A percentile compares a stretch with the other conserved stretches of the same genome.
These are phyloP conservation scores for Caenorhabditis zanzibari DNA, from an alignment of 2,888 invertebrate genomes.

Conservation along the genomic window DNA sequence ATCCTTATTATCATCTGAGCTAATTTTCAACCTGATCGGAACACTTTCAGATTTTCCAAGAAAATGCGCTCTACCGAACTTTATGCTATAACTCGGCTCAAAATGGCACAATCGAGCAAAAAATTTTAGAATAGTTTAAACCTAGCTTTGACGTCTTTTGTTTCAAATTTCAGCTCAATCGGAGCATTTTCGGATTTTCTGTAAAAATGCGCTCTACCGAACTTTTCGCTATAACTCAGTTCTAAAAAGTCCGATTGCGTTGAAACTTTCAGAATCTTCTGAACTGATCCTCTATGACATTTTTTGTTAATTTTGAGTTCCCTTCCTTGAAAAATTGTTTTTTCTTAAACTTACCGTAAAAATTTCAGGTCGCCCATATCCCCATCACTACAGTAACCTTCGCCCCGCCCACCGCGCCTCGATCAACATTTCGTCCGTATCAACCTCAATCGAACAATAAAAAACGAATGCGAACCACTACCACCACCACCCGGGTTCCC, in stretches of 20 bases:
- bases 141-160: not conserved
- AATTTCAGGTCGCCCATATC: conserved; percentile 43
- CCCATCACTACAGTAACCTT: conserved; percentile 28
- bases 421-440: conserved; percentile 1
- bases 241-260: not conserved
- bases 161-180: not conserved
- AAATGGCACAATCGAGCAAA: not conserved
- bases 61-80: conserved; percentile 3
- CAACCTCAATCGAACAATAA: conserved; percentile 24
- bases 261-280: conserved; percentile 1
- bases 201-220: too few relatives aligned
- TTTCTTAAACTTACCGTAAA: too few relatives aligned
- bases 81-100: not conserved
- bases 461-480: conserved; percentile 46
- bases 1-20: not conserved
- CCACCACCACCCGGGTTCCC: not conserved
- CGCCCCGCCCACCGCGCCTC: not conserved
- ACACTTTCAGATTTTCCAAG: not conserved
- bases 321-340: too few relatives aligned
- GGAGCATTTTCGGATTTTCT: not conserved
- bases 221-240: not conserved
- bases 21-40: not conserved
- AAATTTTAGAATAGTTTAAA: not conserved
- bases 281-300: conserved; percentile 4
- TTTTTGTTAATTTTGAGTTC: not conserved